Conservation (phyloP, 53 echinoderm and acorn worm species). For the Henricia sp. region DNA sequence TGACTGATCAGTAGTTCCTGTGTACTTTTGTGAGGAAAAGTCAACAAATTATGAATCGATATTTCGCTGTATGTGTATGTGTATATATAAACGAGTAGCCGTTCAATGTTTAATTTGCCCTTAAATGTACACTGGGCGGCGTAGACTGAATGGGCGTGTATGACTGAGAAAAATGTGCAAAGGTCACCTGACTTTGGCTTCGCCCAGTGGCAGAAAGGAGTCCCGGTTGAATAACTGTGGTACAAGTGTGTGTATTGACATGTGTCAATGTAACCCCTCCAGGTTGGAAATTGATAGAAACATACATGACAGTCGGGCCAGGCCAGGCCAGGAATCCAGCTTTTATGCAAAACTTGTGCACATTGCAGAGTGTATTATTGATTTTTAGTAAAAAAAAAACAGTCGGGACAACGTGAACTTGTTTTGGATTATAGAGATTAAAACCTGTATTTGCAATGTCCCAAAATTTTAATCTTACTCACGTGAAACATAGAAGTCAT, state of each 20-base stretch:
- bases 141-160: background rate
- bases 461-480: too few species aligned
- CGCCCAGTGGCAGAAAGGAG: background rate
- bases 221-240: too few species aligned
- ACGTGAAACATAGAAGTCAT: too few species aligned
- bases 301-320: background rate
- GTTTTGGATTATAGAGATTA: too few species aligned
- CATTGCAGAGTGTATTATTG: too few species aligned
- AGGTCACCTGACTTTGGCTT: background rate
- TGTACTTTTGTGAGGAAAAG: background rate
- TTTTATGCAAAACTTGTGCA: background rate
- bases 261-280: background rate
- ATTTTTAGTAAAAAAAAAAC: too few species aligned
- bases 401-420: too few species aligned
- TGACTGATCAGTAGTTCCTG: too few species aligned
- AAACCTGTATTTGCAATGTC: too few species aligned
- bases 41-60: constrained; percentile 21
- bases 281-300: background rate
- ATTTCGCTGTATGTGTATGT: constrained; percentile 3
- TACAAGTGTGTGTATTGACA: background rate
- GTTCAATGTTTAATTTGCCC: constrained; percentile 26
- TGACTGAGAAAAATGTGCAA: background rate
- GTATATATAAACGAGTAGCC: background rate
- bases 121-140: background rate
- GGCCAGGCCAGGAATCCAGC: background rate